Percentiles rank a stretch among this genome's conserved stretches.
Conservation (phyloP, 2,797 vertebrate species). For the Emydoidea blandingii region DNA sequence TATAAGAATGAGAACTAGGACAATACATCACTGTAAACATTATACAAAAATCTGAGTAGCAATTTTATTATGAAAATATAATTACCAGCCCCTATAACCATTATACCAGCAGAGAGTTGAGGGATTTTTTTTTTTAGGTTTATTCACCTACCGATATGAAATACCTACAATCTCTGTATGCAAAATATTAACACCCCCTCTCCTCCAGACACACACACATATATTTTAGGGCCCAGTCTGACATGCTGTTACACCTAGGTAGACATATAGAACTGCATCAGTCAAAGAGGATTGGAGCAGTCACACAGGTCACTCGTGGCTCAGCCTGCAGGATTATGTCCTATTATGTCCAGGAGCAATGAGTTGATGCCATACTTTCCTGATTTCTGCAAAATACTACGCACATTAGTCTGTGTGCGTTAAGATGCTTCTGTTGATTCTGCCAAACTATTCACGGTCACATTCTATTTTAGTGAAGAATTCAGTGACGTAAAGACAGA, state of each 20-base stretch:
- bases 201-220: not conserved
- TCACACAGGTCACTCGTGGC: not conserved
- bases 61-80: not conserved
- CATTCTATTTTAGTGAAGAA: not conserved
- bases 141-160: not conserved
- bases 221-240: not conserved
- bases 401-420: not conserved
- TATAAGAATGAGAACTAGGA: not conserved
- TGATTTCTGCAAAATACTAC: not conserved
- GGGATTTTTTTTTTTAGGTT: not conserved
- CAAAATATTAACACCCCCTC: accelerated
- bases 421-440: not conserved
- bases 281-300: not conserved
- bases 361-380: not conserved
- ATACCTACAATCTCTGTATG: accelerated
- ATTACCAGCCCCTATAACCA: not conserved
- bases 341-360: not conserved
- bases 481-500: not conserved
- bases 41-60: not conserved
- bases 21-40: not conserved
- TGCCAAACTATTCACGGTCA: not conserved
- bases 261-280: not conserved
- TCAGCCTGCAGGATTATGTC: not conserved
- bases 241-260: not conserved
- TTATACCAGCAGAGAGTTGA: not conserved